Evolutionary conservation across 2,888 invertebrate species (phyloP), one percentile per base, ranked within the genome.

Genomic region (Ptychoptera albimana): DNA sequence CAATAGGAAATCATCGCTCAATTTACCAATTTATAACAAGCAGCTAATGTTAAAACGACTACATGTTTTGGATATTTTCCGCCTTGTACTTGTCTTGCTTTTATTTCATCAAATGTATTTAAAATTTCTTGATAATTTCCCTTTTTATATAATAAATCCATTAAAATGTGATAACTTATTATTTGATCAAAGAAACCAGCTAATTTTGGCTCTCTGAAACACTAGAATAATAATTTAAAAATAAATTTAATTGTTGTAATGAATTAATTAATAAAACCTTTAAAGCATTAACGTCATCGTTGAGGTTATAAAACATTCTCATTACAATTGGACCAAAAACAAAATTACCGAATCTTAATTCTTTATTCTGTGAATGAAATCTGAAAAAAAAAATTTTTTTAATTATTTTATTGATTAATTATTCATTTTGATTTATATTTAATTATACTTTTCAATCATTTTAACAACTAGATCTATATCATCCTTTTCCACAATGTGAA

Each of bases 321-420:
- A 88, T 85, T 0, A 82, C 72, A 11, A 87, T 79, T 5, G 88
- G 84, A 0, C 88, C 88, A 72, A 88, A 87, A 6, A 78, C 59
- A 61, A 77, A 88, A 51, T 72, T 79, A n/a, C 84, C 82, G 71
- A 87, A 86, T 48, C 84, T 66, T 45, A 79, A 60, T 50, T 81
- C 76, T 49, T 73, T 71, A 49, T 76, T 80, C 58, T 85, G 83
- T 13, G 67, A 59, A 55, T 79, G 76, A 55, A 79, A 87, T 56
- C 82, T 82, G 54, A 67, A 68, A 48, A 45, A 39, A 23, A 37
- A 10, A 43, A 39, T 13, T 30, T 9, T 32, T 30, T 16, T 36
- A 34, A 31, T 8, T 11, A 11, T 29, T 42, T 32, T 35, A 13
- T 16, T n/a, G n/a, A 37, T 14, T 31, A 23, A 13, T 38, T 9